phyloP scores from a whole-genome alignment of 2,888 invertebrate species.

The Mylabris sibirica region DNA sequence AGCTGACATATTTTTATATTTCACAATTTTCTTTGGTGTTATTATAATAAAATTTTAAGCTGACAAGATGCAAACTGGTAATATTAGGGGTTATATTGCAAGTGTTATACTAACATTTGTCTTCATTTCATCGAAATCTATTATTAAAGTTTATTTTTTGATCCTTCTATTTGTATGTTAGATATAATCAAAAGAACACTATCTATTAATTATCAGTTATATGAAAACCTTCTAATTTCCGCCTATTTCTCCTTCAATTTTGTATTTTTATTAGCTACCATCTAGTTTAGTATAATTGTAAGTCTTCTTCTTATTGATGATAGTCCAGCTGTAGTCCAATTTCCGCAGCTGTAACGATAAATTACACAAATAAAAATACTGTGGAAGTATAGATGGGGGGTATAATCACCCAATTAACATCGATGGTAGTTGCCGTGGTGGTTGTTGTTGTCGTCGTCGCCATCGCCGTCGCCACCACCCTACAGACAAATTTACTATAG shows the following conservation, averaged over 20 bases:
- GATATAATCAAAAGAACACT: neutral
- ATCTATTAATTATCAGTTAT: neutral
- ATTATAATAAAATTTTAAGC: neutral
- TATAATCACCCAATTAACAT: constrained; percentile 42
- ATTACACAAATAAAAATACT: constrained; percentile 27
- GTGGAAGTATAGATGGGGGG: constrained; percentile 18
- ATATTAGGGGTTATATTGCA: neutral
- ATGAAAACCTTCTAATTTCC: neutral
- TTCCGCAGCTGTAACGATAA: constrained; percentile 28
- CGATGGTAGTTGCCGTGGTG: constrained; percentile 34
- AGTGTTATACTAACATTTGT: neutral
- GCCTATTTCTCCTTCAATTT: neutral
- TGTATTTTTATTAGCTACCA: neutral
- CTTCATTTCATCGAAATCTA: neutral
- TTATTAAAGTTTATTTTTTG: no score
- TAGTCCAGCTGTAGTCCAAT: constrained; percentile 18
- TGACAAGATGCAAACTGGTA: neutral
- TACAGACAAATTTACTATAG: neutral
- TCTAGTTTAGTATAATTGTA: constrained; percentile 1
- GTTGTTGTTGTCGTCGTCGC: neutral
- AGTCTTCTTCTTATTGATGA: constrained; percentile 9
- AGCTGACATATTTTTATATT: constrained; percentile 17
- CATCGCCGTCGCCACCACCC: neutral
- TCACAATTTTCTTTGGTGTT: constrained; percentile 11
- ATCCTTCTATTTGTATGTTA: no score